Conservation (phyloP, 2,797 vertebrate species). For the Eleutherodactylus coqui region DNA sequence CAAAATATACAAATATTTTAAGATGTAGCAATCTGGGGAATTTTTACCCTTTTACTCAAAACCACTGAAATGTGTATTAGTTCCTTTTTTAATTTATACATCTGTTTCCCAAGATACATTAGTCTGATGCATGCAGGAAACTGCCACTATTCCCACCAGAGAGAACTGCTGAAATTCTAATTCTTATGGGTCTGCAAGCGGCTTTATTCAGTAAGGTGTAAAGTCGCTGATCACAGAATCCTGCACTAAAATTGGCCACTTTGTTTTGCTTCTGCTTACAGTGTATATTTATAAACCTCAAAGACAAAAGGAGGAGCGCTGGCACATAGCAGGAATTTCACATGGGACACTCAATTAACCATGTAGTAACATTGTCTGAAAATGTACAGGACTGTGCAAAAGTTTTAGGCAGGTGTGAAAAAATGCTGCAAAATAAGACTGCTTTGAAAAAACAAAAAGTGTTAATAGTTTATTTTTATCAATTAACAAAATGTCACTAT, state of each 20-base stretch:
- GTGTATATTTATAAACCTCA: conserved; percentile 17
- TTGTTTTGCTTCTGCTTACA: conserved; percentile 26
- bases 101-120: background rate
- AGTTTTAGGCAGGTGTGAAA: no score
- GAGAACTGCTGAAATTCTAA: background rate
- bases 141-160: background rate
- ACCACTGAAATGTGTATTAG: background rate
- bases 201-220: conserved; percentile 19
- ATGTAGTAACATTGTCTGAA: background rate
- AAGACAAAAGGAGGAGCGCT: conserved; percentile 2
- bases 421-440: no score
- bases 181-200: background rate
- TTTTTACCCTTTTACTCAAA: background rate
- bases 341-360: background rate
- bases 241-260: background rate
- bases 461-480: no score
- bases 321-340: conserved; percentile 5
- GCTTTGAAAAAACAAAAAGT: no score
- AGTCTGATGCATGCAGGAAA: background rate
- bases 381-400: no score
- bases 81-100: background rate
- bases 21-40: background rate
- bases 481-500: no score
- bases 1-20: background rate
- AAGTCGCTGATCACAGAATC: background rate